A percentile compares a stretch with the other conserved stretches of the same genome.
Evolutionary conservation across 1,140 invertebrate genomes (phyloP).

Genomic region (Aplysia californica): DNA sequence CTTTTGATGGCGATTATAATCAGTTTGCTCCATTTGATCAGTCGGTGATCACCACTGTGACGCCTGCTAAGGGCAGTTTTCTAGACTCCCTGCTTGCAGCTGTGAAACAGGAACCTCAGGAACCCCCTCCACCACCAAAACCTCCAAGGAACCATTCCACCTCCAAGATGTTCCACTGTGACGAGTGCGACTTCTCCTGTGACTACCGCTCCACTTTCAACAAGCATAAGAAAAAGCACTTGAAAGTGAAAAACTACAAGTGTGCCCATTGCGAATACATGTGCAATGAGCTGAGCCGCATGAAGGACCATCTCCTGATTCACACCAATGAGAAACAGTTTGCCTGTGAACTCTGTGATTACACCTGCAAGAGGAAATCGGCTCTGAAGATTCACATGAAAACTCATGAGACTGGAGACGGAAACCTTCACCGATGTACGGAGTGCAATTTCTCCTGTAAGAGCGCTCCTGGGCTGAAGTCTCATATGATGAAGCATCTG

Average conservation of each 20-base stretch:
- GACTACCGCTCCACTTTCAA: conserved; percentile 16
- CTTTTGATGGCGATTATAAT: not conserved
- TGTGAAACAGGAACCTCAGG: not conserved
- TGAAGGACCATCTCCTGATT: conserved; percentile 11
- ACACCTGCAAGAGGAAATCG: not conserved
- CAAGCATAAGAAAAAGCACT: not conserved
- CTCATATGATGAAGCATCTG: conserved; percentile 2
- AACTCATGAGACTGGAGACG: not conserved
- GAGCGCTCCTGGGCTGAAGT: conserved; percentile 4
- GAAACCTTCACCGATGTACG: conserved; percentile 1
- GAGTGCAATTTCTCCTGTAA: conserved; percentile 3
- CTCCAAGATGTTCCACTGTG: conserved; percentile 19
- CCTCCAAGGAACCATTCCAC: conserved; percentile 13
- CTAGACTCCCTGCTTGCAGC: not conserved
- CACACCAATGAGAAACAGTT: conserved; percentile 5
- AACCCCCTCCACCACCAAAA: not conserved
- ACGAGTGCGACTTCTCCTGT: not conserved
- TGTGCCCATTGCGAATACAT: conserved; percentile 19
- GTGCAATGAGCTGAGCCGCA: conserved; percentile 2
- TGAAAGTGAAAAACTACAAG: not conserved
- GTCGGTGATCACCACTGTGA: too few relatives aligned
- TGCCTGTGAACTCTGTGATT: conserved; percentile 6
- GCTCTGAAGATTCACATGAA: not conserved
- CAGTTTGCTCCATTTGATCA: too few relatives aligned
- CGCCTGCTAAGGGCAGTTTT: not conserved